A percentile compares a stretch with the other conserved stretches of the same genome.
These are phyloP conservation scores for Drosophila cognata DNA, from an alignment of 2,888 invertebrate species.

Conservation along the genomic window DNA sequence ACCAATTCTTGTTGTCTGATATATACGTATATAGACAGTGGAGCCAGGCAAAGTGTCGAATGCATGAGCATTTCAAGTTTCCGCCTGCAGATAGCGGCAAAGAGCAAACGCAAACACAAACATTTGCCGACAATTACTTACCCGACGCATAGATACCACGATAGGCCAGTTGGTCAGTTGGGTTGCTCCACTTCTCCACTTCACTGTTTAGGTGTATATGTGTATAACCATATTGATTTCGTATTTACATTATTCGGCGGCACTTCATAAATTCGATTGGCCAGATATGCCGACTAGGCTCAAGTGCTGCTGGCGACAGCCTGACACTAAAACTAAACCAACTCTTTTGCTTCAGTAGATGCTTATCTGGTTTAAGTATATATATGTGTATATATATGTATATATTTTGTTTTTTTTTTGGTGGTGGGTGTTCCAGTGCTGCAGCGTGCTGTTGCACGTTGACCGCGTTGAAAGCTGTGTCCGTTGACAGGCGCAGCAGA, in stretches of 20 bases:
- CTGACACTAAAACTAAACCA: slow-evolving; percentile 45
- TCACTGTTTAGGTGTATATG: not conserved
- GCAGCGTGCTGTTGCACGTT: slow-evolving; percentile 6
- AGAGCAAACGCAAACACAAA: slow-evolving; percentile 63
- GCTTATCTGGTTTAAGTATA: slow-evolving; percentile 21
- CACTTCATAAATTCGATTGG: slow-evolving; percentile 52
- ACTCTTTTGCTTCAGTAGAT: slow-evolving; percentile 4
- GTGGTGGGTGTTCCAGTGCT: slow-evolving; percentile 6
- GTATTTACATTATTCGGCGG: slow-evolving; percentile 69
- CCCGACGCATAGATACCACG: slow-evolving; percentile 21
- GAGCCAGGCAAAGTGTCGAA: slow-evolving; percentile 57
- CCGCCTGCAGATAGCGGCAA: slow-evolving; percentile 67
- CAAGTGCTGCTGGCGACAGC: slow-evolving; percentile 71
- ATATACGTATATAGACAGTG: not conserved
- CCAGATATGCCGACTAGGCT: slow-evolving; percentile 42
- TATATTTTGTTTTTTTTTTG: not conserved
- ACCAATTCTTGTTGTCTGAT: slow-evolving; percentile 57
- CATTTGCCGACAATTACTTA: slow-evolving; percentile 81
- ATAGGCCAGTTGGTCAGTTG: slow-evolving; percentile 33
- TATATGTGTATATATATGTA: not conserved
- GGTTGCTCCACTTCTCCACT: slow-evolving; percentile 27
- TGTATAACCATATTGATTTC: slow-evolving; percentile 46
- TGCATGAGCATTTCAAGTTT: slow-evolving; percentile 71
- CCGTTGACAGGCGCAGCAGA: slow-evolving; percentile 16
- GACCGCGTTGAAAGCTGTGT: slow-evolving; percentile 22